A percentile compares a stretch with the other conserved stretches of the same genome.
Conservation (phyloP, 2,888 invertebrate species). For the Apamea monoglypha region DNA sequence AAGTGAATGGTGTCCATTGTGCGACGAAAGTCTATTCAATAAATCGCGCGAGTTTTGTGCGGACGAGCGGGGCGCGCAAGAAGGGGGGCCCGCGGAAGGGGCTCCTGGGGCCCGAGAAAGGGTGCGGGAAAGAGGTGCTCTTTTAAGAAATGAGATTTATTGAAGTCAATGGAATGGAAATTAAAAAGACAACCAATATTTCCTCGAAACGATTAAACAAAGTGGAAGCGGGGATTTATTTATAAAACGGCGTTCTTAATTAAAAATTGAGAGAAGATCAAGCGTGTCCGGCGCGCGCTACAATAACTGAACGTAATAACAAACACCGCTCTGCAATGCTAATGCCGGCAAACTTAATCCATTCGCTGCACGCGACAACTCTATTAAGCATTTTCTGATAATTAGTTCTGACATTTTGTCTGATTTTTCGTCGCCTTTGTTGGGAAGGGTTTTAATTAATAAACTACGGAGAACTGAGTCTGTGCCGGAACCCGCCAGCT, state of each 20-base stretch:
- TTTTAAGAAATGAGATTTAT: slow-evolving; percentile 63
- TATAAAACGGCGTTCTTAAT: slow-evolving; percentile 41
- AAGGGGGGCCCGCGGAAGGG: neutral
- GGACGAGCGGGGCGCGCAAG: neutral
- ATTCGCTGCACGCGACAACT: slow-evolving; percentile 59
- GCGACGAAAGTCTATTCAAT: slow-evolving; percentile 42
- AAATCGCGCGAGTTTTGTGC: slow-evolving; percentile 25
- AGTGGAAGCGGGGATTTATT: slow-evolving; percentile 41
- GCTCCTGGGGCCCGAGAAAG: neutral
- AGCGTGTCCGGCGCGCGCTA: slow-evolving; percentile 11
- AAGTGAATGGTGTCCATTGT: slow-evolving; percentile 42
- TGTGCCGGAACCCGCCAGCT: neutral
- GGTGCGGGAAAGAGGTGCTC: slow-evolving; percentile 31
- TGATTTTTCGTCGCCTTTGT: slow-evolving; percentile 36
- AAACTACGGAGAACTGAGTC: neutral
- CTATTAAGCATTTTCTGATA: slow-evolving; percentile 62
- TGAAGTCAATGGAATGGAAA: slow-evolving; percentile 63
- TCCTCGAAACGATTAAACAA: slow-evolving; percentile 40
- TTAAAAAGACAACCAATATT: slow-evolving; percentile 65
- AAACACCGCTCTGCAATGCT: slow-evolving; percentile 59
- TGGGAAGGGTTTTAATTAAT: slow-evolving; percentile 12
- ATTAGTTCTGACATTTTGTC: slow-evolving; percentile 52
- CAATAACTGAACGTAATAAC: slow-evolving; percentile 50
- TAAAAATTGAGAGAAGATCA: slow-evolving; percentile 38
- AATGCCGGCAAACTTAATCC: slow-evolving; percentile 52